These are phyloP conservation scores for Oostethus manadensis DNA, from an alignment of 2,113 vertebrate species.

Conservation along the genomic window DNA sequence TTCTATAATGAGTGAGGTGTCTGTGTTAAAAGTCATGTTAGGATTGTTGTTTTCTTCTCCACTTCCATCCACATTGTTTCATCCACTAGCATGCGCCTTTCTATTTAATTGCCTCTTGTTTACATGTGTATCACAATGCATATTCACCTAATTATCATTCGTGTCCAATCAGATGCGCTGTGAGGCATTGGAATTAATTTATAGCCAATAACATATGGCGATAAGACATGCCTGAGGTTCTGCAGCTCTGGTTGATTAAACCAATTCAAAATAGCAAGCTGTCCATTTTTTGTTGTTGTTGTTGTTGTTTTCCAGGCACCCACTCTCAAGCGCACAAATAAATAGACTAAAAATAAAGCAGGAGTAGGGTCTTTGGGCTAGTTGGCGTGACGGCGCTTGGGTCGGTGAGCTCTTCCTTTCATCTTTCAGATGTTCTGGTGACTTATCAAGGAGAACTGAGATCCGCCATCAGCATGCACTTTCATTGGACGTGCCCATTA, in stretches of 20 bases:
- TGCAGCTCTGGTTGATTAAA: slow-evolving; percentile 40
- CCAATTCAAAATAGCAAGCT: slow-evolving; percentile 42
- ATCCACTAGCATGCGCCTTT: not conserved
- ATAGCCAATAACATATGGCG: slow-evolving; percentile 36
- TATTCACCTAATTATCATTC: slow-evolving; percentile 20
- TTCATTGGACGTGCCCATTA: slow-evolving; percentile 37
- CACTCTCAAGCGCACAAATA: slow-evolving; percentile 17
- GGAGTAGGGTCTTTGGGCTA: slow-evolving; percentile 13
- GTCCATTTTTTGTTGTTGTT: slow-evolving; percentile 2
- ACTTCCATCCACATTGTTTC: no score
- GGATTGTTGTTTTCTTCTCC: not conserved
- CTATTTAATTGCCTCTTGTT: slow-evolving; percentile 4
- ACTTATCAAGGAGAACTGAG: slow-evolving; percentile 27
- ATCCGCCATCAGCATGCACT: not conserved
- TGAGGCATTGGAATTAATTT: slow-evolving; percentile 35
- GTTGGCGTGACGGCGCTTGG: slow-evolving; percentile 13
- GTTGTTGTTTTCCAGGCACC: not conserved
- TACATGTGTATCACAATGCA: slow-evolving; percentile 11
- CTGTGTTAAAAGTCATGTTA: not conserved
- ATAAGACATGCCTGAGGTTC: slow-evolving; percentile 43
- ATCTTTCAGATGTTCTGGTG: slow-evolving; percentile 15
- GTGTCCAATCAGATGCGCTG: slow-evolving; percentile 21
- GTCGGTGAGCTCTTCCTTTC: slow-evolving; percentile 23
- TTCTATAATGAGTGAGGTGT: no score
- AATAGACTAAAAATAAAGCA: slow-evolving; percentile 32